Evolutionary conservation across 2,888 invertebrate genomes (phyloP).

Genomic region (Argyresthia albistria): DNA sequence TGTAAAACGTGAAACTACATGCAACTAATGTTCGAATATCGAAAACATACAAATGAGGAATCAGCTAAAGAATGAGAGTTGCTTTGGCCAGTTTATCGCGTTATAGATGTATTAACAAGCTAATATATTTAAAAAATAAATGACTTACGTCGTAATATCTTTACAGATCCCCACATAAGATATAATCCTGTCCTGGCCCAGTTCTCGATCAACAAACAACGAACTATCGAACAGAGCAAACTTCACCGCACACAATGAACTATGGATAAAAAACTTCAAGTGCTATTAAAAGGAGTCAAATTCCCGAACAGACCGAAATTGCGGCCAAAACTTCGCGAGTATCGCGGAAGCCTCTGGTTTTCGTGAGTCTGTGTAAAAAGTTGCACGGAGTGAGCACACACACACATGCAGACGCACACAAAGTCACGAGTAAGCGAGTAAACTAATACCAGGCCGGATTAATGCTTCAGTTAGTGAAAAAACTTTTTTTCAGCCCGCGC

Average conservation of each 20-base stretch:
- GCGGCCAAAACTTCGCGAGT: constrained; percentile 4
- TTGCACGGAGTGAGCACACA: constrained; percentile 47
- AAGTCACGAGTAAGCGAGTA: constrained; percentile 55
- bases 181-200: neutral
- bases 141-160: too few relatives aligned
- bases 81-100: neutral
- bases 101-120: too few relatives aligned
- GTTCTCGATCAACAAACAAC: neutral
- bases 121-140: too few relatives aligned
- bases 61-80: neutral
- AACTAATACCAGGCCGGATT: constrained; percentile 72
- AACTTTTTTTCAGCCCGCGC: constrained; percentile 71
- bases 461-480: constrained; percentile 74
- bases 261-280: neutral
- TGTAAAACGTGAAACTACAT: too few relatives aligned
- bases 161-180: neutral
- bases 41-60: neutral
- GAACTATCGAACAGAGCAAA: neutral
- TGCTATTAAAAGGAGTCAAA: neutral
- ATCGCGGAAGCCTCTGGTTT: constrained; percentile 29
- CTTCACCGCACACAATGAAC: neutral
- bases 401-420: constrained; percentile 49
- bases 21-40: neutral
- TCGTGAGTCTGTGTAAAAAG: constrained; percentile 53
- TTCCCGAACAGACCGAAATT: neutral